phyloP scores from a whole-genome alignment of 2,113 vertebrate species.

The Rattus norvegicus region GRCr8 NC_086022.1:83470001-83470500 shows the following conservation, averaged over 20 bases:
- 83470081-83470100: not conserved
- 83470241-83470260: not conserved
- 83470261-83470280: not conserved
- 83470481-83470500: not conserved
- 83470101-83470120: not conserved
- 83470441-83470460: not conserved
- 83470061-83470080: not conserved
- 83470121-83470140: not conserved
- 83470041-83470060: not conserved
- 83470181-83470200: not conserved
- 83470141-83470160: not conserved
- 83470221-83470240: not conserved
- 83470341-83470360: not conserved
- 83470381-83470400: not conserved
- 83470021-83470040: not conserved
- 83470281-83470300: not conserved
- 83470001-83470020: not conserved
- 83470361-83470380: not conserved
- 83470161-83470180: not conserved
- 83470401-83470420: no score
- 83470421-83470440: not conserved
- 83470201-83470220: not conserved
- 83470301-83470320: not conserved
- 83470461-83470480: not conserved
- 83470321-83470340: not conserved